Evolutionary conservation across 2,113 vertebrate genomes (phyloP), one percentile per base, ranked within the genome.

Genomic region (Casuarius casuarius): DNA sequence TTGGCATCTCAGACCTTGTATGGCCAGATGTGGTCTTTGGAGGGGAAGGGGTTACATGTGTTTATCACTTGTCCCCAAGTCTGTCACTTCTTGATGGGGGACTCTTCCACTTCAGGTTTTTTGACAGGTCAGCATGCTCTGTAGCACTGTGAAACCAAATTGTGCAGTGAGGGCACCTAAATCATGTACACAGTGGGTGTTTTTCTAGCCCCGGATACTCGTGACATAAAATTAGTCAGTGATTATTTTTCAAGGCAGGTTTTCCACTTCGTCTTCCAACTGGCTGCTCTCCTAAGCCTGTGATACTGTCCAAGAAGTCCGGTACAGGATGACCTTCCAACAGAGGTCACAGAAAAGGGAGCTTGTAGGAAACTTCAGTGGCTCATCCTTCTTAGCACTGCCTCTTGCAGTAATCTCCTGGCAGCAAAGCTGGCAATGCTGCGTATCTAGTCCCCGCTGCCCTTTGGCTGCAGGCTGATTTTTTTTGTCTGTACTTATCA

Each of bases 241-340:
- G 94, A 75, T 86, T 93, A 85, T 88, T 96, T 97, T 97, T 84
- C 87, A 93, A 85, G 85, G 87, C 91, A 90, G 75, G 89, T 94
- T 97, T 97, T 97, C 96, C 95, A 95, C 94, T 96, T 90, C 9
- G 1, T 72, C 87, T 95, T 97, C 95, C 97, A 96, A 88, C 91
- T 96, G 97, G 96, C 96, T 88, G 59, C 91, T 86, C 9, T 97
- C 89, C 87, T 95, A 88, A 95, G 84, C 51, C 33, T 80, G 75
- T 94, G 87, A 95, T 88, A 52, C 51, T 86, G 84, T 95, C 90
- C 93, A 95, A 95, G 84, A 85, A 93, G 91, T 71, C 90, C 87
- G 68, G 89, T 75, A 78, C 75, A 74, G 87, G 48, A 65, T 94
- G 91, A 95, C 96, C 91, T 97, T 97, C 87, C 87, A 88, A 31